Evolutionary conservation across 2,113 vertebrate species (phyloP), one percentile per base, ranked within the genome.

Genomic region (Capreolus pygargus): DNA sequence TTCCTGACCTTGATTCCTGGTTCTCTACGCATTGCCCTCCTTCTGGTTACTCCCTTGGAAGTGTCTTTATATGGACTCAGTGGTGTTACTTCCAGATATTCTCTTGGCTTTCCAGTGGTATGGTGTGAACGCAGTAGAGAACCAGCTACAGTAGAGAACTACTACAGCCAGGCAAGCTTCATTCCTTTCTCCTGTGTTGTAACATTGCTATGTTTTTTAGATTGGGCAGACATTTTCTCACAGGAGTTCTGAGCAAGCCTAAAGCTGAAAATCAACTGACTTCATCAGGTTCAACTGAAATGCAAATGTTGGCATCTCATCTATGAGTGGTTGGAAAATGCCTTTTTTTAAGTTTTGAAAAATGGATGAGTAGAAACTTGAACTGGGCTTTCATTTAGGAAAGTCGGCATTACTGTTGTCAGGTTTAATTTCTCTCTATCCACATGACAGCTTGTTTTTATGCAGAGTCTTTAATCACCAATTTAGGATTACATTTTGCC

Each of bases 321-420:
- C 97, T 97, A 97, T 86, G 98, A 98, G 96, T 95, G 94, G 94
- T 97, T 95, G 97, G 98, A 99, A 98, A 95, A 97, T 82, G 91
- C 83, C 91, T 97, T 84, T 27, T 98, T 98, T 97, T 87, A 96
- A 97, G 96, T 97, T 98, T 98, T 98, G 95, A 96, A 97, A 98
- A 98, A 98, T 97, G 95, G 98, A 98, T 98, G 89, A 98, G 98
- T 97, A 98, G 99, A 99, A 99, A 99, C 96, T 98, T 98, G 98
- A 99, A 98, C 98, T 99, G 89, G 23, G 61, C 97, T 99, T 98
- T 98, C 98, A 98, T 98, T 99, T 98, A 97, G 97, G 97, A 98
- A 98, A 98, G 97, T 94, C 27, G 7, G 88, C 98, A 98, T 98
- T 98, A 97, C 97, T 39, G 89, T 97, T 99, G 99, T 99, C 99